Percentiles rank a stretch among this genome's conserved stretches.
phyloP scores from a whole-genome alignment of 2,797 vertebrate species.

The Oophaga sylvatica region DNA sequence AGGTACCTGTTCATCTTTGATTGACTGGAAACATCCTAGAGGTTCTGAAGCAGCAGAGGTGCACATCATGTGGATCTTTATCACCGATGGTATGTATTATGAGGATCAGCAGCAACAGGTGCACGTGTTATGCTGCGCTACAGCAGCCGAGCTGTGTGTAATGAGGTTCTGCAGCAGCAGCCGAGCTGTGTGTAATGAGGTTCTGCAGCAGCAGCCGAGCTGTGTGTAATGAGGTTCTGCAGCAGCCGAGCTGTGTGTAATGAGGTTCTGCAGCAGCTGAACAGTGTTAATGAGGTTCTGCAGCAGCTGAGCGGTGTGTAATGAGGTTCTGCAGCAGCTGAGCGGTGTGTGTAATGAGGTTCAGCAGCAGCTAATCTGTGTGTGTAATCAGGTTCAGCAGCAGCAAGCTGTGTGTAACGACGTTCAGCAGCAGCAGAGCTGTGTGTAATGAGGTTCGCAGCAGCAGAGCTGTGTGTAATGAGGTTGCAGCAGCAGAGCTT shows the following conservation, averaged over 20 bases:
- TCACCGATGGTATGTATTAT: neutral
- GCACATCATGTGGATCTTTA: no score
- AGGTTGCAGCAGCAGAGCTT: no score
- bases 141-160: neutral
- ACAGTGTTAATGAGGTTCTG: neutral
- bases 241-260: neutral
- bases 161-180: neutral
- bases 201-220: neutral
- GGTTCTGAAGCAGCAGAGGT: neutral
- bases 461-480: no score
- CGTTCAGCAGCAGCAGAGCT: no score
- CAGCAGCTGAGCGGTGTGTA: neutral
- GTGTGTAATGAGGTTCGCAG: no score
- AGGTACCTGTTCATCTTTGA: neutral
- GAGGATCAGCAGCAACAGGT: neutral
- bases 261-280: neutral
- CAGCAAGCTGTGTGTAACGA: no score
- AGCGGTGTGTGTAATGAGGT: neutral
- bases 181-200: neutral
- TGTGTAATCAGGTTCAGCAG: no score
- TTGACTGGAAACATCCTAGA: neutral
- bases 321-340: neutral
- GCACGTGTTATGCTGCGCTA: neutral
- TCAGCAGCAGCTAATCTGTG: neutral
- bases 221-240: neutral